Base-by-base conservation (phyloP, 1,140 invertebrate species). In the Hylaeus anthracinus region DNA sequence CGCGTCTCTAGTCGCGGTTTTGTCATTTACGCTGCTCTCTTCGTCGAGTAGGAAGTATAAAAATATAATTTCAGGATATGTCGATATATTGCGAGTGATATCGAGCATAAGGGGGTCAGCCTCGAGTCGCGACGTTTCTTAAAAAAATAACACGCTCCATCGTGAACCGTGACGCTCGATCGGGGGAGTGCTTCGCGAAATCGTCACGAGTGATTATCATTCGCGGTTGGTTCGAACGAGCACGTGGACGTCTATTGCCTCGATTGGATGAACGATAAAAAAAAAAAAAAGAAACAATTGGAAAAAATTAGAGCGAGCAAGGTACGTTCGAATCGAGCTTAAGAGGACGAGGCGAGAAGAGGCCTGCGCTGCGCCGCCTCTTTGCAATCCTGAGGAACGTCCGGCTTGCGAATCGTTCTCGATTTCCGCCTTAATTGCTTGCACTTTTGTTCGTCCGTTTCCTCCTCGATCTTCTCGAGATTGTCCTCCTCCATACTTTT, bases 11-110 rank as follows among this genome's bases (percentile, higher is more conserved):
- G 5, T 9, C 51, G 9, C 58, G 55, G 8, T 56, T 56, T 81
- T 51, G 53, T 66, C 60, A 43, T 73, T n/a, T 14, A 43, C 48
- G 60, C 41, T 72, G 66, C 71, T 69, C 64, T 53, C 41, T 48
- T 79, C 61, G 74, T 39, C 67, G 67, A 73, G 70, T 83, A 26
- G 74, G 84, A 88, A 89, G 89, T 91, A 91, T 78, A 91, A 90
- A 91, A 91, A 91, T 91, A 91, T 90, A 90, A 88, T 88, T 87
- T 89, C 81, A 83, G 81, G 90, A 90, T 90, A 90, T 90, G 86
- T 91, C 82, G 72, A 80, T 81, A 81, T 80, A 82, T 87, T 63
- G 64, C 67, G 45, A 51, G 5, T 48, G 61, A 85, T 51, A 75
- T 82, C 83, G 70, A 85, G 73, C 79, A 37, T 82, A 82, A 73